Base-by-base conservation (phyloP, 2,113 vertebrate genomes). In the Boleophthalmus pectinirostris region DNA sequence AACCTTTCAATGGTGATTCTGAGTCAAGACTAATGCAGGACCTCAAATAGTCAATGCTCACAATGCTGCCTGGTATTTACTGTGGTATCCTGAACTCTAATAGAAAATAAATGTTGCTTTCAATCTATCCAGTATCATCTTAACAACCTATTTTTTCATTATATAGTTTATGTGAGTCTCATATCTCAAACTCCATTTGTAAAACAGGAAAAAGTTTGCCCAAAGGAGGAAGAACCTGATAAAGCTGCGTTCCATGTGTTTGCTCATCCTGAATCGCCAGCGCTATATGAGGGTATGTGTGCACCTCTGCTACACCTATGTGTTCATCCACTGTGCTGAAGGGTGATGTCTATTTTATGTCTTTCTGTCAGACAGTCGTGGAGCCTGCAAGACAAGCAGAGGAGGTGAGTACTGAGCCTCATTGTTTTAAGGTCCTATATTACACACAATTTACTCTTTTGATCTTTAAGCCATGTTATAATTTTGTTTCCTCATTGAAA, bases 201-300 rank as follows among this genome's bases (percentile, higher is more conserved):
- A 21, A n/a, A 54, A 54, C 79, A 95, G 94, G 67, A 90, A 82
- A 56, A 79, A 84, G 64, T 95, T 95, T 82, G 85, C 86, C 70
- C 92, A 92, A 81, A 96, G 94, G 91, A 89, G 95, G 72, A 92
- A 72, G 78, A 92, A 88, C 2, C 91, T 98, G 78, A 91, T 96
- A 86, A 95, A 82, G 88, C 93, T 98, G 68, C 93, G 94, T 73
- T 95, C 97, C 0, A 69, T 93, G 21, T 92, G 96, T 72, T 92
- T 91, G 79, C 92, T 96, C 18, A 94, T 96, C 0, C 79, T 96
- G 74, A 96, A 93, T 85, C 93, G 94, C 25, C 94, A 91, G 85
- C 93, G 94, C 68, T 95, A 96, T 89, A 93, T 98, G 87, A 96
- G 95, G 97, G 98, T 99, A 94, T 84, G 92, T 71, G 16, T 49